Conservation (phyloP, 2,888 invertebrate genomes). For the Calliphora vomitoria region DNA sequence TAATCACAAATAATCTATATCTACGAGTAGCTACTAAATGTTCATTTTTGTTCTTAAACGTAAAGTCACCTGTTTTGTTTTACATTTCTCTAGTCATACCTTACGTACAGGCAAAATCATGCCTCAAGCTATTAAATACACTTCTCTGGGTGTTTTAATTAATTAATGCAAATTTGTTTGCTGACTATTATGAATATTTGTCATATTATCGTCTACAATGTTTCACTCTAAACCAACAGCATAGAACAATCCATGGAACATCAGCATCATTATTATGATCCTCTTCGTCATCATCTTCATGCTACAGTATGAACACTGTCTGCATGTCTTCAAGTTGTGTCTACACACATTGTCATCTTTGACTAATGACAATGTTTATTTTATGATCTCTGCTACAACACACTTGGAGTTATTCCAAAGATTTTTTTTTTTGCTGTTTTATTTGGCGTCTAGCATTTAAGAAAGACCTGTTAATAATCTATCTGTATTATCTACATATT, state of each 20-base stretch:
- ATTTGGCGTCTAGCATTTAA: conserved; percentile 60
- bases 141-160: conserved; percentile 48
- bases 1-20: too few species aligned
- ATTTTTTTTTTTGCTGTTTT: conserved; percentile 51
- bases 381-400: conserved; percentile 73
- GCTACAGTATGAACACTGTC: conserved; percentile 35
- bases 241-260: conserved; percentile 14
- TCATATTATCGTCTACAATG: conserved; percentile 56
- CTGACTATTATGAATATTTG: conserved; percentile 68
- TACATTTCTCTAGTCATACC: conserved; percentile 1
- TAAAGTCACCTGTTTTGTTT: conserved; percentile 15
- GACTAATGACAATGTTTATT: conserved; percentile 73
- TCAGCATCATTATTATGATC: conserved; percentile 12
- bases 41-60: too few species aligned
- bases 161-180: conserved; percentile 68
- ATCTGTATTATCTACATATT: conserved; percentile 45
- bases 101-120: not conserved
- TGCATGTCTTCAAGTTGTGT: conserved; percentile 62
- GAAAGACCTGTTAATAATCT: conserved; percentile 72
- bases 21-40: too few species aligned
- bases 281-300: conserved; percentile 39
- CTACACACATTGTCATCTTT: conserved; percentile 72
- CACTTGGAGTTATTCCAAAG: conserved; percentile 74
- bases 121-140: not conserved
- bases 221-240: not conserved